Conservation (phyloP, 2,797 vertebrate species). For the Cossypha caffra region DNA sequence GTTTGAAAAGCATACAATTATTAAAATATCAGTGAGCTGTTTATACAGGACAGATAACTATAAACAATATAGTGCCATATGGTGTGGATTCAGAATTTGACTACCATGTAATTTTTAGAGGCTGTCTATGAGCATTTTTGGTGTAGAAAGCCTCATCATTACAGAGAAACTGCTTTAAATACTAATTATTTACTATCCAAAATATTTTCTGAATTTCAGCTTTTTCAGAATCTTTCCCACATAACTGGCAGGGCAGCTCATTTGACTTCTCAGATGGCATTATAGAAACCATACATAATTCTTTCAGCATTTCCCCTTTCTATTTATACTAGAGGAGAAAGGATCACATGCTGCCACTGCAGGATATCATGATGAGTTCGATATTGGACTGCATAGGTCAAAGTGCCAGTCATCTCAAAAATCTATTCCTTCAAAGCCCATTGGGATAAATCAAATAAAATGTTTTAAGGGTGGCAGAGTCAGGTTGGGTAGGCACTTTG, state of each 20-base stretch:
- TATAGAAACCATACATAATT: neutral
- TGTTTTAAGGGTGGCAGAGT: neutral
- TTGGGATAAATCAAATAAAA: neutral
- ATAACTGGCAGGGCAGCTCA: neutral
- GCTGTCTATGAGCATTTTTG: neutral
- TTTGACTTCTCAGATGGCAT: neutral
- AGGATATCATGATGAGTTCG: rapidly evolving
- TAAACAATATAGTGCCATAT: neutral
- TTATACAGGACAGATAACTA: neutral
- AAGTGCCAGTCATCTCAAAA: neutral
- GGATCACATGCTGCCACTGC: neutral
- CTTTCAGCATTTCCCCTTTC: neutral
- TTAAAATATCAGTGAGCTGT: neutral
- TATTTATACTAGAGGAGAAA: neutral
- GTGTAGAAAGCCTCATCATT: neutral
- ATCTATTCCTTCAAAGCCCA: neutral
- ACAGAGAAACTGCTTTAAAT: neutral
- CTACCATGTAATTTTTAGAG: neutral
- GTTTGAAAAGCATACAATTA: neutral
- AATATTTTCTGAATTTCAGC: neutral
- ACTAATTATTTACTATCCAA: neutral
- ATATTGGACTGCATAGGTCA: neutral
- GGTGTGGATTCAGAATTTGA: neutral
- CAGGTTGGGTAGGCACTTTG: neutral
- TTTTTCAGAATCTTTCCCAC: neutral